These are phyloP conservation scores for Hyperoplus immaculatus DNA, from an alignment of 2,797 vertebrate species.

Conservation along the genomic window DNA sequence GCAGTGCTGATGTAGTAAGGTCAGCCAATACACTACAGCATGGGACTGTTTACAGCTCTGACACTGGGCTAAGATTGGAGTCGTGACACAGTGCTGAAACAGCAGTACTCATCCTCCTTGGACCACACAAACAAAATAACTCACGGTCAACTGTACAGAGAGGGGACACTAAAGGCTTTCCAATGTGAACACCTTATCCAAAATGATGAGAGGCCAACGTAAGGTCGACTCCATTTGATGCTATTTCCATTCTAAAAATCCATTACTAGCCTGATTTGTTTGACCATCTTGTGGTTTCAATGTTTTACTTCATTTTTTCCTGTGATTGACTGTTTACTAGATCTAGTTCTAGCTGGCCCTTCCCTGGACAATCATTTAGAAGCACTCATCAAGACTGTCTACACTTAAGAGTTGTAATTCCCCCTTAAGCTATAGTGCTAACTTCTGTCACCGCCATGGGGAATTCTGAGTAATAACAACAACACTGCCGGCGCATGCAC, in stretches of 20 bases:
- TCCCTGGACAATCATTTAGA: neutral
- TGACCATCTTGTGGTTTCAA: neutral
- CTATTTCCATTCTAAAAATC: neutral
- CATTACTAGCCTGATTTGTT: neutral
- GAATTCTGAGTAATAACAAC: too few relatives aligned
- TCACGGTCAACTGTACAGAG: slow-evolving; percentile 20
- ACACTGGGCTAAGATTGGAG: slow-evolving; percentile 68
- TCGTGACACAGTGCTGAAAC: slow-evolving; percentile 58
- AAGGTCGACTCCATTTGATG: neutral
- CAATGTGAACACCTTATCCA: neutral
- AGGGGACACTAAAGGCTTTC: neutral
- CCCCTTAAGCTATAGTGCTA: too few relatives aligned
- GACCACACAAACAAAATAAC: slow-evolving; percentile 52
- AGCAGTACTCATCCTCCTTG: slow-evolving; percentile 33
- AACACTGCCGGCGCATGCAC: too few relatives aligned
- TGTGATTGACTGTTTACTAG: neutral
- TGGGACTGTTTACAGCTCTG: slow-evolving; percentile 66
- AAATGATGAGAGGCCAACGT: neutral
- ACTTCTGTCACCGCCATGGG: too few relatives aligned
- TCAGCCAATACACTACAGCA: slow-evolving; percentile 59
- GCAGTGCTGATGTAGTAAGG: slow-evolving; percentile 61
- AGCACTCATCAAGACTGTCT: neutral
- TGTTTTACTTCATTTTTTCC: neutral
- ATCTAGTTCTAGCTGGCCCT: neutral
- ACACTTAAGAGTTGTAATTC: neutral